Base-by-base conservation (phyloP, 2,797 vertebrate species). In the Phyllotis vaccarum region DNA sequence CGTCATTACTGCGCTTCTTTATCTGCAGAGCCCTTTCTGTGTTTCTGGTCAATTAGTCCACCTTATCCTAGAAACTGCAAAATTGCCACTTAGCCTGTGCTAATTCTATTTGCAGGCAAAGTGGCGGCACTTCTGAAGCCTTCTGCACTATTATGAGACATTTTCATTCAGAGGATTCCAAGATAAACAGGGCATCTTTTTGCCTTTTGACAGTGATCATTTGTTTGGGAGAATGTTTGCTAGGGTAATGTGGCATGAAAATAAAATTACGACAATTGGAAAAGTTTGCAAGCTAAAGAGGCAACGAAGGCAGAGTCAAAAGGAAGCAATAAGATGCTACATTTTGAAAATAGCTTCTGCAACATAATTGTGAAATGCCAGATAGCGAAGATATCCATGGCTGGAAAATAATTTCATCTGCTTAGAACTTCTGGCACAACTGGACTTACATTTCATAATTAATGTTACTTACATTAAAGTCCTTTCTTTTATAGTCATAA, bases 191-290 rank as follows among this genome's bases (percentile, higher is more conserved):
- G 46, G 43, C 27, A 68, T 90, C 92, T 86, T 95, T 72, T 21
- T 82, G 76, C 72, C 75, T 93, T 95, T 88, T 94, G 89, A 97
- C 93, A 95, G 76, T 22, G 85, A 91, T 72, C 86, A 5, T 95
- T 96, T 97, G 83, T 97, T 97, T 93, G 49, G 89, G 90, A 96
- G 93, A 92, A 81, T 1, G 4, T 94, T 95, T 97, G 93, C 83
- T 89, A 86, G 90, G 74, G 83, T 96, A 96, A 96, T 96, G 96
- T 95, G 76, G 90, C 95, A 92, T 96, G 96, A 93, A 97, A 91
- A 90, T 83, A 97, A 96, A 96, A 96, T 97, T 66, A 92, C 9
- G 11, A 93, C 70, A 68, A 79, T 95, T 60, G 95, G 93, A 92
- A 97, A 96, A 75, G 90, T 97, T 95, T 96, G 58, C 85, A 95